These are phyloP conservation scores for Lasius fuliginosus DNA, from an alignment of 2,888 invertebrate genomes.

Conservation along the genomic window DNA sequence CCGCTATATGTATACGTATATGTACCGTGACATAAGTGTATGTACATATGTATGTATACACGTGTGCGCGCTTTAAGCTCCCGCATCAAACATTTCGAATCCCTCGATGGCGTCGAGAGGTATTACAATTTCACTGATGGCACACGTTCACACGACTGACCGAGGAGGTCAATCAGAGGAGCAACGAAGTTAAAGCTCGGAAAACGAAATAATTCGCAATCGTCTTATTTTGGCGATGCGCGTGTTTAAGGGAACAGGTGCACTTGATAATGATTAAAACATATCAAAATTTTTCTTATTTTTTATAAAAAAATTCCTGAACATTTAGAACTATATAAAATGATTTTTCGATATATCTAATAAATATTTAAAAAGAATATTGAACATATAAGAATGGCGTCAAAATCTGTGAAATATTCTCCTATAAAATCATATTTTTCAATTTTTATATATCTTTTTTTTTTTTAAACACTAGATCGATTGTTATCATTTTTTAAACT, in stretches of 20 bases:
- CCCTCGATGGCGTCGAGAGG: not conserved
- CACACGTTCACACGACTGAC: conserved; percentile 14
- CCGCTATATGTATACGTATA: not conserved
- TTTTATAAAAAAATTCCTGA: not conserved
- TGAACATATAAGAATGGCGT: too few species aligned
- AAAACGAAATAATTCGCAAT: conserved; percentile 27
- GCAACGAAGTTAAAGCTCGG: not conserved
- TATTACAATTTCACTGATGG: conserved; percentile 31
- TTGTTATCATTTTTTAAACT: not conserved
- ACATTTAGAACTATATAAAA: not conserved
- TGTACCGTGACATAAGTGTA: not conserved
- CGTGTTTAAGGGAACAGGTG: not conserved
- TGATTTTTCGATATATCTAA: not conserved
- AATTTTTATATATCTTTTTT: not conserved
- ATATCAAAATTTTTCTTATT: not conserved
- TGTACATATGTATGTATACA: conserved; percentile 4
- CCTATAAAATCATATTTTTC: not conserved
- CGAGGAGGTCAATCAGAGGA: conserved; percentile 5
- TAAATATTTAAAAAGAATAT: not conserved
- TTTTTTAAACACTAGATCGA: not conserved
- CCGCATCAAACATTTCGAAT: conserved; percentile 43
- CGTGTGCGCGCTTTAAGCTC: conserved; percentile 19
- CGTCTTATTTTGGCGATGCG: not conserved
- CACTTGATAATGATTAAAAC: not conserved
- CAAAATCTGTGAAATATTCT: too few species aligned